Base-by-base conservation (phyloP, 2,888 invertebrate species). In the Eilema caniola region DNA sequence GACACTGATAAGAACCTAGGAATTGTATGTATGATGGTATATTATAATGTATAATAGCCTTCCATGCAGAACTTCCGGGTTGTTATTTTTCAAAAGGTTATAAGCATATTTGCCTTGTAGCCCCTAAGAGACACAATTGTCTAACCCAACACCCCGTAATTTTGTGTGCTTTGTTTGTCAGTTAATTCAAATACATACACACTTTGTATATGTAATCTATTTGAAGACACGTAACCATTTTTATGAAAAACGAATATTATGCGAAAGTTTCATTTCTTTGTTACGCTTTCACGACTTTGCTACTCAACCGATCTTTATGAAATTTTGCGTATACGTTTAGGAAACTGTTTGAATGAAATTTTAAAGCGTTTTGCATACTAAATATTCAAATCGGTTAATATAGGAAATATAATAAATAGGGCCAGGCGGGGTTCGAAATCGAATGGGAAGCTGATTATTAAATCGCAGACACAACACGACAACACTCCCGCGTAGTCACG, bases 161-260 rank as follows among this genome's bases (percentile, higher is more conserved):
- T 37, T 12, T 12, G 12, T 37, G 37, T 37, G 37, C 33, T 37
- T 37, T 37, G 37, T 12, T 37, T 11, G 37, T 37, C 37, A 11
- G 37, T 37, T 37, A 12, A 16, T 16, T 41, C 41, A 14, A 41
- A 16, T 33, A 33, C 3, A 33, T 33, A 41, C 14, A 16, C 5
- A 16, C n/a, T 4, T 41, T 41, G 20, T 53, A 5, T n/a, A 16
- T 10, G 53, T 53, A 2, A n/a, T 53, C 3, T 53, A 53, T 53
- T 53, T n/a, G n/a, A 53, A 53, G 53, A 53, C 53, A n/a, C n/a
- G 10, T 53, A 53, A 53, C n/a, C 53, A 53, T 4, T 53, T 47
- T 53, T n/a, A n/a, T 53, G 53, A n/a, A 53, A n/a, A 53, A 47
- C 20, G 47, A 47, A 53, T 53, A 53, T 53, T 53, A 53, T n/a